Base-by-base conservation (phyloP, 2,113 vertebrate species). In the Thermophis baileyi region DNA sequence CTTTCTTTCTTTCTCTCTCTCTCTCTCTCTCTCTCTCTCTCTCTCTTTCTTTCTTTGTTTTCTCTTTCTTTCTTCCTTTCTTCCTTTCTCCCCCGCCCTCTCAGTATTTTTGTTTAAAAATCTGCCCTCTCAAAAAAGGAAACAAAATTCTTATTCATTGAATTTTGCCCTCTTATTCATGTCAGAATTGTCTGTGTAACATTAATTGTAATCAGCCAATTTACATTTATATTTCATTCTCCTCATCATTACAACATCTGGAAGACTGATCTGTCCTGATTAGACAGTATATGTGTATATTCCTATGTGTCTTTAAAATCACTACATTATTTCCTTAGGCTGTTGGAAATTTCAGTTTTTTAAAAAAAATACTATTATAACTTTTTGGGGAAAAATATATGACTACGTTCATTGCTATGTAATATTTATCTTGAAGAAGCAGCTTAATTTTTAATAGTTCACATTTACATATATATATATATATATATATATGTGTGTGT, bases 251-350 rank as follows among this genome's bases (percentile, higher is more conserved):
- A 95, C 94, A 92, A 93, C 90, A 95, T 57, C 92, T 91, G 22
- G 88, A 40, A 93, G 74, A n/a, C 30, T 63, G 93, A 96, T 98
- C 98, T 98, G 95, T 98, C 95, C 94, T 96, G 93, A 97, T 98
- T 98, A 97, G 87, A 94, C 92, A 6, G 25, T 30, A 14, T 30
- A 12, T 49, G 9, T 49, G 2, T 16, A 16, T 30, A 27, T 50
- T 27, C 27, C 16, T 87, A 30, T 87, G 88, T 55, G 22, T 35
- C 18, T 91, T 35, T 96, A 97, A 94, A 12, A 92, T 1, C 7
- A 96, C 90, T 92, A 2, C 89, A 91, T 97, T 97, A 1, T 63
- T 98, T 97, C 97, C 94, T 95, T 97, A 95, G 63, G 95, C 93
- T 92, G 94, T 94, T n/a, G 93, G 51, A 97, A 97, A 94, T 95